Base-by-base conservation (phyloP, 2,797 vertebrate species). In the Notolepis coatsorum region DNA sequence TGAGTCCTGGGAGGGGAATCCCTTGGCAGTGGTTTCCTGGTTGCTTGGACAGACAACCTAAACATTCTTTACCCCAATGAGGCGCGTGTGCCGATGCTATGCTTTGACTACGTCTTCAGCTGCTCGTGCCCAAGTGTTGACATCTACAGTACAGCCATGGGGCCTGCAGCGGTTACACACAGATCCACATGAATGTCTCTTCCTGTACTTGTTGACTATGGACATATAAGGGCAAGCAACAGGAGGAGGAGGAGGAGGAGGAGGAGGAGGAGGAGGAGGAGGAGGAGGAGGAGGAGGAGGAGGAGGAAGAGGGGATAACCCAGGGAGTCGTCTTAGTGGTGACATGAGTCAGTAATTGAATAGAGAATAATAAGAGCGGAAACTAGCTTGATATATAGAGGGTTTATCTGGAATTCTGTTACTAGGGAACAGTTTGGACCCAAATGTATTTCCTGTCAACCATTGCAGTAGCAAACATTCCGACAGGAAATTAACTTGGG, bases 191-290 rank as follows among this genome's bases (percentile, higher is more conserved):
- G 66, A 87, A 84, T 21, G 75, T 75, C 68, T 76, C 77, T 92
- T 91, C 89, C 92, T 92, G 88, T 55, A 56, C 59, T 47, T 59
- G 70, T 65, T 51, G 71, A 68, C 35, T 73, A 41, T 88, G 89
- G 81, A 91, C 92, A 89, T 92, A 93, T 92, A 92, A 85, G 91
- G 93, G 60, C 84, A 91, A 78, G 79, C 43, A 17, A 81, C 66
- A 50, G 43, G 48, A 45, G 62, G 38, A 56, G 51, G 56, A 42
- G 68, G 71, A 73, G 73, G 81, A 81, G 78, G 68, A 50, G 43
- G 48, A 45, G 62, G 38, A 56, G 51, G 56, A 42, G 68, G 71
- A 73, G 73, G 81, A 82, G n/a, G 48, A 2, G 50, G 31, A 37
- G 8, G 28, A 47, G 30, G 43, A 38, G 20, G 23, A 20, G 9